phyloP scores from a whole-genome alignment of 1,140 invertebrate genomes.

The Diorhabda carinulata region DNA sequence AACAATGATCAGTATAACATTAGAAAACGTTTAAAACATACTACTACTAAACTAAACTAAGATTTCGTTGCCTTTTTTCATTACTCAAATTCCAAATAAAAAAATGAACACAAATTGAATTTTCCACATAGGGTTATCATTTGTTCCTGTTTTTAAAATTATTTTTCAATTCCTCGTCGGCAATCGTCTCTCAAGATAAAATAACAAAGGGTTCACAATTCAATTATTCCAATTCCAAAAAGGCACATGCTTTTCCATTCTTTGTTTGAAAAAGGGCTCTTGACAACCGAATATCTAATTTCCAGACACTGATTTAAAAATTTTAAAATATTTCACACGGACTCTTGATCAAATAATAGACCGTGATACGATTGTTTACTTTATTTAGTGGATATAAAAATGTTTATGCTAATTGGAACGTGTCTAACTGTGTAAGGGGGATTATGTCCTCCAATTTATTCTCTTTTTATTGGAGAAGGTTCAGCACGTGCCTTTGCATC shows the following conservation, averaged over 20 bases:
- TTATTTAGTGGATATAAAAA: slow-evolving; percentile 26
- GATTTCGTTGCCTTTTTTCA: too few relatives aligned
- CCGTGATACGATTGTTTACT: slow-evolving; percentile 25
- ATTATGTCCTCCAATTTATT: slow-evolving; percentile 27
- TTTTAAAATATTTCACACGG: slow-evolving; percentile 26
- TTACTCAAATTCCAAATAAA: too few relatives aligned
- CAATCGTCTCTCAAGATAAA: slow-evolving; percentile 6
- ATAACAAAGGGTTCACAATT: slow-evolving; percentile 20
- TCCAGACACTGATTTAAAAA: slow-evolving; percentile 19
- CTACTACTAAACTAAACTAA: too few relatives aligned
- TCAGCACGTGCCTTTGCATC: slow-evolving; percentile 24
- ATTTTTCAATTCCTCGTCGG: too few relatives aligned
- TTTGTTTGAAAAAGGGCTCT: slow-evolving; percentile 8
- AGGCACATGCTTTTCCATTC: slow-evolving; percentile 4
- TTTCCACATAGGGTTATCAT: too few relatives aligned
- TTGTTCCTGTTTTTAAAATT: too few relatives aligned
- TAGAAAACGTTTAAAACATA: too few relatives aligned
- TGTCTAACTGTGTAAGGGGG: slow-evolving; percentile 23
- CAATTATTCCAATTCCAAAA: slow-evolving; percentile 10
- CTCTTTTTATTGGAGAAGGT: slow-evolving; percentile 18
- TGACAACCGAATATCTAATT: slow-evolving; percentile 17
- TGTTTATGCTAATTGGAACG: slow-evolving; percentile 29
- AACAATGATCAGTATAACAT: too few relatives aligned
- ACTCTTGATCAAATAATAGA: slow-evolving; percentile 6
- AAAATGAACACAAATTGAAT: too few relatives aligned